phyloP scores from a whole-genome alignment of 2,797 vertebrate genomes.

The Pyrocephalus nanus region DNA sequence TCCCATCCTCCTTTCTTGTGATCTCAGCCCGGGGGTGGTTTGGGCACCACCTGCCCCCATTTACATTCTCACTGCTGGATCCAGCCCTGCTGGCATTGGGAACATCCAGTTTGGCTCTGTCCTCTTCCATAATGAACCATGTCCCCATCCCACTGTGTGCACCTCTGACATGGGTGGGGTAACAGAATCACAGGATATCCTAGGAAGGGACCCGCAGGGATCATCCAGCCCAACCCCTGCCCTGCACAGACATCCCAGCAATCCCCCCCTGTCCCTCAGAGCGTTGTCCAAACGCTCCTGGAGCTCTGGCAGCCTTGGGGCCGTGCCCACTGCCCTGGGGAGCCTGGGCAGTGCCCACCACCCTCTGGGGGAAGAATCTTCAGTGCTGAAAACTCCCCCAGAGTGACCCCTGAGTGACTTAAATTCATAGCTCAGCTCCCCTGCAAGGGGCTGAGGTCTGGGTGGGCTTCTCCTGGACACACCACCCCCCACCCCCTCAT shows the following conservation, averaged over 20 bases:
- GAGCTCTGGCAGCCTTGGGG: neutral
- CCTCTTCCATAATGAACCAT: accelerated
- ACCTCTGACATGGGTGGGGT: neutral
- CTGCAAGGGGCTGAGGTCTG: neutral
- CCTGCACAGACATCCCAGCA: neutral
- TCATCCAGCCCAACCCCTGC: accelerated
- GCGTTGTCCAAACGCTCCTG: neutral
- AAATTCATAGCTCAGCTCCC: neutral
- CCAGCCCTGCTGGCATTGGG: neutral
- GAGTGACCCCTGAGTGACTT: neutral
- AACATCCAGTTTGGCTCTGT: neutral
- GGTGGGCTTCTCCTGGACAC: neutral
- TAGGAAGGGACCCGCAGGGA: accelerated
- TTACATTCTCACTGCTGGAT: neutral
- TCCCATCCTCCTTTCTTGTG: accelerated
- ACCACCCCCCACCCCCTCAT: neutral
- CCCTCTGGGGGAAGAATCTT: neutral
- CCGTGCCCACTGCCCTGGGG: neutral
- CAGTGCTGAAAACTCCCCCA: neutral
- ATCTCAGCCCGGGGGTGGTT: neutral
- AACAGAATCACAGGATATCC: neutral
- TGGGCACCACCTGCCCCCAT: accelerated
- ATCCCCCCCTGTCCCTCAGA: neutral
- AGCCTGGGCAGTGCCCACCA: neutral
- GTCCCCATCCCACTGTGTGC: accelerated